Evolutionary conservation across 2,888 invertebrate species (phyloP).

Genomic region (Onthophagus sagittarius): DNA sequence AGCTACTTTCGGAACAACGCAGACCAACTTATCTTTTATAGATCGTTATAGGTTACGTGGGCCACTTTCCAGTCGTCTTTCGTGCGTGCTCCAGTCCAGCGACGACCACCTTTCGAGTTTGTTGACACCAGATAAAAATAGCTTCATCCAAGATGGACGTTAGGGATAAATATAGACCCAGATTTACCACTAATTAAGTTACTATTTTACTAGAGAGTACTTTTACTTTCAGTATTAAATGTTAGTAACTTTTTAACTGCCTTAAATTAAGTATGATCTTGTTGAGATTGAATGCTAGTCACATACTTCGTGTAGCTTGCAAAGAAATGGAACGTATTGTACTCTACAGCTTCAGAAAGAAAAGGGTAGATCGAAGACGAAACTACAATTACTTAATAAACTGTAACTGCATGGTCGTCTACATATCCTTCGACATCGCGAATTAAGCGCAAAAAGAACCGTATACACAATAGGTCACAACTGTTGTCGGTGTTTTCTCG

Average conservation of each 20-base stretch:
- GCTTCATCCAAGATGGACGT: background rate
- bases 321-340: background rate
- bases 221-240: background rate
- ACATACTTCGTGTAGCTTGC: background rate
- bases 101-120: background rate
- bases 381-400: constrained; percentile 7
- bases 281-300: background rate
- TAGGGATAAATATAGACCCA: background rate
- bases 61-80: background rate
- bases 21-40: background rate
- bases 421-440: background rate
- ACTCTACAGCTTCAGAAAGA: background rate
- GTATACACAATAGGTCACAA: constrained; percentile 5
- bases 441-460: background rate
- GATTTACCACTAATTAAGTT: background rate
- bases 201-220: background rate
- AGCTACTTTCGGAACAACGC: background rate
- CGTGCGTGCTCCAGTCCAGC: background rate
- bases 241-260: background rate
- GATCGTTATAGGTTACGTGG: background rate
- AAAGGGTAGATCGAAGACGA: background rate
- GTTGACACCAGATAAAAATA: background rate
- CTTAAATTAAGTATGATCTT: background rate
- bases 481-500: background rate
- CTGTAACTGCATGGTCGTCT: background rate